Evolutionary conservation across 64 coral and sea anemone species (phyloP).

Genomic region (Porites australiensis): DNA sequence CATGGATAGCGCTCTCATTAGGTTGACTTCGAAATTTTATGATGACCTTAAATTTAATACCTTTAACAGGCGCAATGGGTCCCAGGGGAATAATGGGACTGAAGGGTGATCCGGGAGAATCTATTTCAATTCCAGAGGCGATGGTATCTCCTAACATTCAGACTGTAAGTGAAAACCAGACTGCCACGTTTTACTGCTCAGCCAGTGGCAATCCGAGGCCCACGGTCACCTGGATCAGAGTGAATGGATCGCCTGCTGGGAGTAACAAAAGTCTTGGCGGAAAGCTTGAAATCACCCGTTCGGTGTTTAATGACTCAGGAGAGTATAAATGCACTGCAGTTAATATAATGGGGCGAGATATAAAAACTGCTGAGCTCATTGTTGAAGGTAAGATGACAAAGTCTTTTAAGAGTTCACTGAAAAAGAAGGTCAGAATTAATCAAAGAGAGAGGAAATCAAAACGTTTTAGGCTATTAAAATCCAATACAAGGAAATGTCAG

Average conservation of each 20-base stretch:
- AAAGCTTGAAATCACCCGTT: not conserved
- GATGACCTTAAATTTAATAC: no score
- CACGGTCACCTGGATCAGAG: conserved; percentile 51
- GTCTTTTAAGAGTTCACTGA: no score
- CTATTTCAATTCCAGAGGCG: conserved; percentile 22
- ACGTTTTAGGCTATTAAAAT: no score
- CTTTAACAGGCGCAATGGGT: not conserved
- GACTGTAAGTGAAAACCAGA: conserved; percentile 35
- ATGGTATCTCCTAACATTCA: conserved; percentile 27
- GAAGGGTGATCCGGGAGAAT: conserved; percentile 28
- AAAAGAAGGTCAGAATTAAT: no score
- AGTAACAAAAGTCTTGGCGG: not conserved
- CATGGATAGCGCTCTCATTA: no score
- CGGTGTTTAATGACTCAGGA: not conserved
- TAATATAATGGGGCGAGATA: not conserved
- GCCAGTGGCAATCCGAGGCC: conserved; percentile 27
- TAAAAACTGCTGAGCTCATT: not conserved
- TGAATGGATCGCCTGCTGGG: not conserved
- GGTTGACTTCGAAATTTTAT: no score
- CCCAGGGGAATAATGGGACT: conserved; percentile 5
- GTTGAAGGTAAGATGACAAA: conserved; percentile 15
- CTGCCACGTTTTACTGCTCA: conserved; percentile 47
- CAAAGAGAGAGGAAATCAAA: no score
- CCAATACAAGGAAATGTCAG: no score
- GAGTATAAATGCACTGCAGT: conserved; percentile 15